Percentiles rank a stretch among this genome's conserved stretches.
Conservation (phyloP, 1,140 invertebrate genomes). For the Rhopalosiphum padi region DNA sequence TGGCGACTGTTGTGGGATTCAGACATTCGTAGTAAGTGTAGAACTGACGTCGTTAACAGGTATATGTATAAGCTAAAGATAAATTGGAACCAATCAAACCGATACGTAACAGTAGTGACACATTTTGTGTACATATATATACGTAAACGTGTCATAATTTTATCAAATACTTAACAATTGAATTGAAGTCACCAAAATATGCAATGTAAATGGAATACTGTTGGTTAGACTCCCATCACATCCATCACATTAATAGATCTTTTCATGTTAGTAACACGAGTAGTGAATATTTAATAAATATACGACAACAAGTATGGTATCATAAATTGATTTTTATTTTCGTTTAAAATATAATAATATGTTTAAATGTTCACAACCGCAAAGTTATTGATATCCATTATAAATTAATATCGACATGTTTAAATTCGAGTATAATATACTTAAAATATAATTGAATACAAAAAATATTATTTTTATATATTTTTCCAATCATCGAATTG, state of each 20-base stretch:
- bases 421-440: not conserved
- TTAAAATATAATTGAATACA: not conserved
- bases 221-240: not conserved
- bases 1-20: no score
- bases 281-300: not conserved
- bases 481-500: not conserved
- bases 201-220: not conserved
- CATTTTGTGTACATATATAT: no score
- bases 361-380: not conserved
- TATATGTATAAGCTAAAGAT: no score
- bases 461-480: not conserved
- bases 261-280: no score
- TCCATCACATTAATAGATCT: no score
- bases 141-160: no score
- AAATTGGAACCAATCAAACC: no score
- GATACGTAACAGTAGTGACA: no score
- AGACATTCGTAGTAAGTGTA: no score
- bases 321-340: conserved; percentile 19
- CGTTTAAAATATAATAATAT: not conserved
- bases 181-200: no score
- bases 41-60: no score
- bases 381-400: not conserved
- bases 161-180: no score
- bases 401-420: not conserved
- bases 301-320: not conserved